phyloP scores from a whole-genome alignment of 2,113 vertebrate species.

The chimpanzee (Pan troglodytes) region NHGRI_mPanTro3-v2.1_pri NC_072416.2:83569501-83570000 shows the following conservation, averaged over 20 bases:
- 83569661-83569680: background rate
- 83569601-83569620: background rate
- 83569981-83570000: background rate
- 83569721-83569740: background rate
- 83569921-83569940: background rate
- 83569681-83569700: background rate
- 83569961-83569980: fast-evolving
- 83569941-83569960: too few relatives aligned
- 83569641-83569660: background rate
- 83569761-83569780: background rate
- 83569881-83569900: background rate
- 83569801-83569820: background rate
- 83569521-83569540: background rate
- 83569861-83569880: background rate
- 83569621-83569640: too few relatives aligned
- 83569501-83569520: background rate
- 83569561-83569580: fast-evolving
- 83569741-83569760: fast-evolving
- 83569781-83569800: background rate
- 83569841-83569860: fast-evolving
- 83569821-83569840: background rate
- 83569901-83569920: background rate
- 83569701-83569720: fast-evolving
- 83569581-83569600: background rate
- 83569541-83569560: fast-evolving